A percentile compares a stretch with the other conserved stretches of the same genome.
Conservation (phyloP, 35 echinoderm and acorn worm genomes). For the Patiria miniata region DNA sequence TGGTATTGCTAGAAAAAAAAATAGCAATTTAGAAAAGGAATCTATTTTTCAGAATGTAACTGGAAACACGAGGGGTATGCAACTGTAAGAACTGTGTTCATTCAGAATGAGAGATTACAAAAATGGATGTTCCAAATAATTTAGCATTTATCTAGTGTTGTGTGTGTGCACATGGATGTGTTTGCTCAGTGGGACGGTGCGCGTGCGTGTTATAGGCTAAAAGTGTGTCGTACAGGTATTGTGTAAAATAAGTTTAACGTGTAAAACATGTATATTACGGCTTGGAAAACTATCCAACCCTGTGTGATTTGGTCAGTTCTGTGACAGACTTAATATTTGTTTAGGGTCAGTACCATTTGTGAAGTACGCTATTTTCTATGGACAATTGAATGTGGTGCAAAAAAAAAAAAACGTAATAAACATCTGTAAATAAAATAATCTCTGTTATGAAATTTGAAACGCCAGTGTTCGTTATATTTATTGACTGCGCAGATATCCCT, state of each 20-base stretch:
- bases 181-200: neutral
- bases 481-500: too few relatives aligned
- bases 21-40: too few relatives aligned
- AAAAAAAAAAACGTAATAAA: neutral
- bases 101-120: too few relatives aligned
- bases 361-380: slow-evolving; percentile 28
- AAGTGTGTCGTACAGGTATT: slow-evolving; percentile 3
- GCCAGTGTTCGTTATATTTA: neutral
- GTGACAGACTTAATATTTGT: slow-evolving; percentile 15
- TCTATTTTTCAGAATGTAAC: too few relatives aligned
- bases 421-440: slow-evolving; percentile 24
- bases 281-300: neutral
- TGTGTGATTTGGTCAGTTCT: slow-evolving; percentile 17
- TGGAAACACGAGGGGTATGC: too few relatives aligned
- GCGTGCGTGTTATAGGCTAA: neutral
- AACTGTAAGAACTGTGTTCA: too few relatives aligned
- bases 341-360: slow-evolving; percentile 29
- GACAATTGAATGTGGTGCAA: slow-evolving; percentile 22
- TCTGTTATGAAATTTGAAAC: neutral
- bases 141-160: neutral
- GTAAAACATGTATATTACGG: slow-evolving; percentile 19
- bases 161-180: neutral
- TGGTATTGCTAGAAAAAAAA: too few relatives aligned
- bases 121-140: neutral
- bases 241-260: slow-evolving; percentile 10